These are phyloP conservation scores for Aphrophora alni DNA, from an alignment of 2,888 invertebrate genomes.

Conservation along the genomic window DNA sequence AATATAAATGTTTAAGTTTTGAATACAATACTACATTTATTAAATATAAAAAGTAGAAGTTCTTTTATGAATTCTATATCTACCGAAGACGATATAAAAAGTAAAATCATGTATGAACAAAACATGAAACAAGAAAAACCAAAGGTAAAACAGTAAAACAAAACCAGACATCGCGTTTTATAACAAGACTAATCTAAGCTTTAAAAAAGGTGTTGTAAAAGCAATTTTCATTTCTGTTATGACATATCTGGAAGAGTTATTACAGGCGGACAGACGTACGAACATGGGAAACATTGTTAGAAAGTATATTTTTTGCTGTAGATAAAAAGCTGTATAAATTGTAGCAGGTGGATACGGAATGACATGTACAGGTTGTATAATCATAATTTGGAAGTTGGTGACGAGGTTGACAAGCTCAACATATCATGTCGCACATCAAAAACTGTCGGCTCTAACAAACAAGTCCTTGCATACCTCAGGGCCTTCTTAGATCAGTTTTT, in stretches of 20 bases:
- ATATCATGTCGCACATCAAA: not conserved
- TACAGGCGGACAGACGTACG: not conserved
- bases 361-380: not conserved
- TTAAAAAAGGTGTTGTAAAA: conserved; percentile 36
- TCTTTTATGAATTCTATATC: not conserved
- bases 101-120: not conserved
- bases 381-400: conserved; percentile 4
- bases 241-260: not conserved
- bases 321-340: not conserved
- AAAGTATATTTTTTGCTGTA: not conserved
- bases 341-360: not conserved
- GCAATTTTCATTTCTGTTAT: conserved; percentile 31
- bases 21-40: too few relatives aligned
- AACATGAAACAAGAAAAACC: not conserved
- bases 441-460: not conserved
- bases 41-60: not conserved
- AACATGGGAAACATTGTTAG: not conserved
- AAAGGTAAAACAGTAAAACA: not conserved
- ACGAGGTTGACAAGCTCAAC: not conserved
- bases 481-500: not conserved
- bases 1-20: too few relatives aligned
- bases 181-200: not conserved
- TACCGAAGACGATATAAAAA: not conserved
- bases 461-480: not conserved
- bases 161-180: not conserved